These are phyloP conservation scores for Folsomia manolachei DNA, from an alignment of 2,888 invertebrate species.

Conservation along the genomic window DNA sequence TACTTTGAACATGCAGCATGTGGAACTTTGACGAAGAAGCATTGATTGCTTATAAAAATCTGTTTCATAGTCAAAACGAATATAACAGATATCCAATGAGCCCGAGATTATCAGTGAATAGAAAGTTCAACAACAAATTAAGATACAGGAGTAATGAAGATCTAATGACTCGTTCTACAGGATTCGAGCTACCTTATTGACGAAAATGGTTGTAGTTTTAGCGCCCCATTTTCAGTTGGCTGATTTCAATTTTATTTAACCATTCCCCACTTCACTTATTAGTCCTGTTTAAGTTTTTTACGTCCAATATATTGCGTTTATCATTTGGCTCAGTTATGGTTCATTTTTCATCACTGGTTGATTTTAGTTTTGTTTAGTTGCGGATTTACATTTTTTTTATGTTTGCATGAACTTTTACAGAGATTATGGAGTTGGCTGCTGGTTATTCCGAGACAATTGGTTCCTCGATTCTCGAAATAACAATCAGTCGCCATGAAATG, in stretches of 20 bases:
- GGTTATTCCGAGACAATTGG: background rate
- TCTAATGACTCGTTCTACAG: constrained; percentile 8
- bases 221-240: background rate
- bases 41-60: background rate
- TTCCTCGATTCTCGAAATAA: background rate
- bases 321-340: background rate
- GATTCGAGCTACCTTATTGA: constrained; percentile 11
- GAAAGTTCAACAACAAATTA: constrained; percentile 6
- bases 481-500: background rate
- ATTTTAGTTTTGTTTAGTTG: background rate
- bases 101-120: background rate
- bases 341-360: background rate
- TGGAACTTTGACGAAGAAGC: constrained; percentile 12
- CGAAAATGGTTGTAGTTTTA: background rate
- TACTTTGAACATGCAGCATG: background rate
- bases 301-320: too few relatives aligned
- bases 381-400: background rate
- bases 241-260: background rate
- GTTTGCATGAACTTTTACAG: background rate
- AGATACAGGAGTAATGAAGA: constrained; percentile 14
- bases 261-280: too few relatives aligned
- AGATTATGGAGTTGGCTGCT: background rate
- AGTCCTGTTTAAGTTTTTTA: background rate
- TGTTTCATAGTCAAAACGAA: background rate
- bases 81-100: background rate